phyloP scores from a whole-genome alignment of 2,113 vertebrate genomes.

The Ardeotis arabs region DNA sequence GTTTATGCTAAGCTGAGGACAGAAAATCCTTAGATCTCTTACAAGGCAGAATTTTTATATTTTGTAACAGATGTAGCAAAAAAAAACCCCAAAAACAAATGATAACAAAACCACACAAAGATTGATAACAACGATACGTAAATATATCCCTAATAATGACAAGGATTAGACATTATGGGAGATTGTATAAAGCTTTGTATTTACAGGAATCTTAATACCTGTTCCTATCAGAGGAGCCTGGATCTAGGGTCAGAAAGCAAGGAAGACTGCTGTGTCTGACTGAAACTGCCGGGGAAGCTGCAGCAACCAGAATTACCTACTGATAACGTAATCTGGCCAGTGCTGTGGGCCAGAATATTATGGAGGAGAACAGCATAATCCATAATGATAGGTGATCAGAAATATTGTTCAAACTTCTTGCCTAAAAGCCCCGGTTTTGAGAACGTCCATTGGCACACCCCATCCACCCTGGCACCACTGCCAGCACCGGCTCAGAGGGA shows the following conservation, averaged over 20 bases:
- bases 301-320: not conserved
- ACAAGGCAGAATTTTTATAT: not conserved
- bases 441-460: not conserved
- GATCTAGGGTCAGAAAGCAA: not conserved
- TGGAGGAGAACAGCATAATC: not conserved
- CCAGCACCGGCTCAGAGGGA: fast-evolving
- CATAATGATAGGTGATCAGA: not conserved
- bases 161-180: not conserved
- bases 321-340: not conserved
- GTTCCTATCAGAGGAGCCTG: not conserved
- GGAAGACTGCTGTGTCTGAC: not conserved
- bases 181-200: not conserved
- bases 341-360: not conserved
- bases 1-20: not conserved
- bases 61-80: not conserved
- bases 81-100: not conserved
- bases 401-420: not conserved
- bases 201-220: not conserved
- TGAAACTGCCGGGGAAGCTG: not conserved
- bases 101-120: not conserved
- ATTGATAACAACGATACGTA: not conserved
- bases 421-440: not conserved
- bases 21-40: slow-evolving; percentile 31
- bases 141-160: not conserved
- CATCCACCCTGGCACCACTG: fast-evolving